Evolutionary conservation across 1,140 invertebrate genomes (phyloP).

Genomic region (Papilio polyxenes): DNA sequence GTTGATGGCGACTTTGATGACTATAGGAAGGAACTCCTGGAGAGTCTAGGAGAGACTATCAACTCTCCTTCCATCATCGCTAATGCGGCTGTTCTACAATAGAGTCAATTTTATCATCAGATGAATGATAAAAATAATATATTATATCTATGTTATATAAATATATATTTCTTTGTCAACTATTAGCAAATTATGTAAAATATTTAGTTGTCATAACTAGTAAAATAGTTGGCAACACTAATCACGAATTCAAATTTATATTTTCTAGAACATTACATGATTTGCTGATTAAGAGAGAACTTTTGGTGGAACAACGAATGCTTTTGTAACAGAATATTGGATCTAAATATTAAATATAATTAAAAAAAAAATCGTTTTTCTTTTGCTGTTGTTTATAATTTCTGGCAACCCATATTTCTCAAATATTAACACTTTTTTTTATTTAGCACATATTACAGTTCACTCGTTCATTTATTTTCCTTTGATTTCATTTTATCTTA

Average conservation of each 20-base stretch:
- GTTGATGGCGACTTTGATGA: constrained; percentile 99
- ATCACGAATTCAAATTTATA: too few relatives aligned
- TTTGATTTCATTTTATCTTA: background rate
- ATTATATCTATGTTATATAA: too few relatives aligned
- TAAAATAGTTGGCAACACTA: too few relatives aligned
- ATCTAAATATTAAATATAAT: background rate
- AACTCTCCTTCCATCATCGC: constrained; percentile 96
- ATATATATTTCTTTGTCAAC: background rate
- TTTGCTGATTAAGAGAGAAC: background rate
- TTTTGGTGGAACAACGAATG: background rate
- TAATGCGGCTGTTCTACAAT: constrained; percentile 91
- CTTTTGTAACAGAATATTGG: background rate
- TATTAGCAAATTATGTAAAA: constrained; percentile 11
- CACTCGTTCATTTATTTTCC: background rate
- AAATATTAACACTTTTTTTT: background rate
- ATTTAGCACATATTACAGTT: background rate
- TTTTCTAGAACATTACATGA: background rate
- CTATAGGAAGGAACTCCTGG: constrained; percentile 97
- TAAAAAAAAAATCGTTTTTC: background rate
- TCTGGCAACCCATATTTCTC: background rate
- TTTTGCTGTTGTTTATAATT: background rate
- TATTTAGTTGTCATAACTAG: background rate
- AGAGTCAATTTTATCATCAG: constrained; percentile 40
- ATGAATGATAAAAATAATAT: background rate
- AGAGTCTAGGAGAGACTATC: constrained; percentile 95